Evolutionary conservation across 2,797 vertebrate species (phyloP).

Genomic region (Mormyrus hasselquistii): DNA sequence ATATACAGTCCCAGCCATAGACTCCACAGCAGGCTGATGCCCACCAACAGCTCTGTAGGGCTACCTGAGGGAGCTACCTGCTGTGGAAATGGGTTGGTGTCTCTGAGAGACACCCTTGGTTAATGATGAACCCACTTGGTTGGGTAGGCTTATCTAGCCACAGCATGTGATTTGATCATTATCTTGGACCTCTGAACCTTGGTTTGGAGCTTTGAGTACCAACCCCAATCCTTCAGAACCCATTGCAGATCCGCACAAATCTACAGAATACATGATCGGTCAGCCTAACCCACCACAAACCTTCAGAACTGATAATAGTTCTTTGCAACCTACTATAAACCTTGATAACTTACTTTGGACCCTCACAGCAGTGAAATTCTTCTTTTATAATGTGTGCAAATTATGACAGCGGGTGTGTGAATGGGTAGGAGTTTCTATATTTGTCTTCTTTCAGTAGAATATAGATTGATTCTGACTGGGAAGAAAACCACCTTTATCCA

Average conservation of each 20-base stretch:
- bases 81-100: background rate
- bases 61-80: background rate
- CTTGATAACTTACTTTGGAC: background rate
- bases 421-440: background rate
- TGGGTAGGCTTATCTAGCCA: background rate
- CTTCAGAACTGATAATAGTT: background rate
- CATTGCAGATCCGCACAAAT: background rate
- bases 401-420: background rate
- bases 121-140: background rate
- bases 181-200: background rate
- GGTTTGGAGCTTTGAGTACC: background rate
- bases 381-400: background rate
- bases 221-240: background rate
- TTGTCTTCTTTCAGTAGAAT: background rate
- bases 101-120: background rate
- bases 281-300: background rate
- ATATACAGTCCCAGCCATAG: background rate
- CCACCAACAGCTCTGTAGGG: background rate
- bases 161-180: background rate
- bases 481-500: background rate
- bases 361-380: background rate
- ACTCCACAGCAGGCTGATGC: background rate
- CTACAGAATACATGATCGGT: background rate
- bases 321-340: background rate
- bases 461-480: background rate